Conservation (phyloP, 1,140 invertebrate species). For the Rhyacophila brunnea region DNA sequence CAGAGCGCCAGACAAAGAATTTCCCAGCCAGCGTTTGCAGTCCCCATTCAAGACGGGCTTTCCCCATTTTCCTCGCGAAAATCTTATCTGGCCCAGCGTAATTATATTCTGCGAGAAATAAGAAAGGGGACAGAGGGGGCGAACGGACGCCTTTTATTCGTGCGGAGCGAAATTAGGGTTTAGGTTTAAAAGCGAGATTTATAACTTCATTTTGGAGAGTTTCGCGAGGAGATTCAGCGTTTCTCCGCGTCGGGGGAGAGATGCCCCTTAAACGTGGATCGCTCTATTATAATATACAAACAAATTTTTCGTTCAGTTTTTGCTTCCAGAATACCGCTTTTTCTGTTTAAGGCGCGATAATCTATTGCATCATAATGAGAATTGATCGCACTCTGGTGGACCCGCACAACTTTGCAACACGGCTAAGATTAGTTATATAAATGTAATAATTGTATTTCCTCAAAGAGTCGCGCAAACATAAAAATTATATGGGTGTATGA, state of each 20-base stretch:
- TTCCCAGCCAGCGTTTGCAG: neutral
- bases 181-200: slow-evolving; percentile 30
- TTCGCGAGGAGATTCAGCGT: slow-evolving; percentile 15
- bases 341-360: no score
- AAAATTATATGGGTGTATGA: no score
- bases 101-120: slow-evolving; percentile 29
- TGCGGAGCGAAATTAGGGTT: slow-evolving; percentile 26
- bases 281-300: no score
- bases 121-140: slow-evolving; percentile 10
- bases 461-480: no score
- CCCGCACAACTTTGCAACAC: no score
- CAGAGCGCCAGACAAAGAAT: neutral
- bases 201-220: slow-evolving; percentile 23
- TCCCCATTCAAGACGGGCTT: slow-evolving; percentile 8
- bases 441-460: no score
- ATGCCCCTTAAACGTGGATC: no score
- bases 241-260: neutral
- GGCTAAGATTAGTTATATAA: no score
- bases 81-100: slow-evolving; percentile 16
- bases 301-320: no score
- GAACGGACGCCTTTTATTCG: slow-evolving; percentile 18
- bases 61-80: slow-evolving; percentile 20
- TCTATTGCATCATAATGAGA: no score
- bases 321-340: no score
- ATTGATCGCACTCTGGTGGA: no score